Evolutionary conservation across 2,113 vertebrate genomes (phyloP), one percentile per base, ranked within the genome.

Genomic region (Rana temporaria): DNA sequence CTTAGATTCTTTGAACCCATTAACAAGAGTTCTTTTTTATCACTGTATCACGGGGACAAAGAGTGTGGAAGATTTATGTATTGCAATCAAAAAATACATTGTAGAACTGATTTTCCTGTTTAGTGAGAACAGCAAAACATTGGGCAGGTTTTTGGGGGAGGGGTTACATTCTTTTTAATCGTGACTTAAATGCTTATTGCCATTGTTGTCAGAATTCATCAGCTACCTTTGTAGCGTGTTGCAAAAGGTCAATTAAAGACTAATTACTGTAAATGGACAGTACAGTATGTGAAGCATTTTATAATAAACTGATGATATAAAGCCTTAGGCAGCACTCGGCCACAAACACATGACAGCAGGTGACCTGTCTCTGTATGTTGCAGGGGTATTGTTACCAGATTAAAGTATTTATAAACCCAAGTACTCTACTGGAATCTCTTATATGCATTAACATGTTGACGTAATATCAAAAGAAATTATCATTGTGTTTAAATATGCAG

Each of bases 261-360:
- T 80, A 70, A 60, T 70, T 60, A 48, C 42, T 70, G 32, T 62
- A 32, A 80, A 69, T 60, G 55, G 26, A 19, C 12, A 22, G 78
- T 7, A 69, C 19, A 80, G 53, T 80, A 80, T 80, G 66, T 30
- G 48, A 70, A 70, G 70, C 64, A 70, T 80, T 80, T 80, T 48
- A 19, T 48, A 60, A 62, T 70, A 24, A 48, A 60, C 34, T 16
- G 42, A 26, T 53, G 11, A 56, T 57, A 56, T 18, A 42, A 68
- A 48, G 32, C 14, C n/a, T 52, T 55, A 60, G 56, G 38, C 19
- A 15, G 63, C 6, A 30, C 1, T 12, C 19, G 1, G 11, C 6
- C n/a, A 15, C 48, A 71, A 12, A 19, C 69, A 32, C 12, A 55
- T 11, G 12, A 2, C 48, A 55, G 69, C 15, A 14, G n/a, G 15